Evolutionary conservation across 2,797 vertebrate species (phyloP), one percentile per base, ranked within the genome.

Genomic region (Orientallactaga sibirica): DNA sequence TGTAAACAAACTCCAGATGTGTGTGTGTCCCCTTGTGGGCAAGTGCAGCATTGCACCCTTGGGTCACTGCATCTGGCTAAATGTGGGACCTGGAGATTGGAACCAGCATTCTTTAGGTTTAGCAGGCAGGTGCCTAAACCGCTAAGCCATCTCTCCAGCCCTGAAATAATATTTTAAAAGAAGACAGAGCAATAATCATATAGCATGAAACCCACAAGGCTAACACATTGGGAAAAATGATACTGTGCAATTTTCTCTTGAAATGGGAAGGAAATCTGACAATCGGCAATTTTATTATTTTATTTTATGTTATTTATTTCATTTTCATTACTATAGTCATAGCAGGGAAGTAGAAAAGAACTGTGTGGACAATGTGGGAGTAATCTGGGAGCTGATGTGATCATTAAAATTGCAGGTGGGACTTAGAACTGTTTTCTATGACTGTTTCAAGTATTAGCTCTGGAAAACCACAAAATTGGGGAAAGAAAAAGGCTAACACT

Each of bases 201-300:
- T 61, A 92, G 24, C 33, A 12, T 20, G 85, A 88, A 79, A 70
- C 1, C 29, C 48, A 94, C 76, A 29, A 87, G 81, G 27, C 87
- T 81, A 71, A 48, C 43, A 76, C 3, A 27, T 70, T 75, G 24
- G n/a, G 48, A 29, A 87, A 88, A 91, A 73, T 76, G n/a, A 86
- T 75, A 37, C 70, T 68, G 68, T 67, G 71, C 64, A 83, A 94
- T 94, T 96, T 95, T 94, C 37, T 76, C 83, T 79, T 88, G 86
- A 96, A 95, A 88, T 70, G 82, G 29, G 48, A 93, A 86, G 74
- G 90, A 87, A 93, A 82, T 87, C 64, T 86, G 58, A 91, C 74
- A 79, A 29, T 61, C 27, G 43, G 18, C 11, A 25, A 1, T 82
- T 94, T 91, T 71, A 48, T 48, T 48, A 48, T 48, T 9, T 48